phyloP scores from a whole-genome alignment of 2,113 vertebrate genomes.

The Willisornis vidua region DNA sequence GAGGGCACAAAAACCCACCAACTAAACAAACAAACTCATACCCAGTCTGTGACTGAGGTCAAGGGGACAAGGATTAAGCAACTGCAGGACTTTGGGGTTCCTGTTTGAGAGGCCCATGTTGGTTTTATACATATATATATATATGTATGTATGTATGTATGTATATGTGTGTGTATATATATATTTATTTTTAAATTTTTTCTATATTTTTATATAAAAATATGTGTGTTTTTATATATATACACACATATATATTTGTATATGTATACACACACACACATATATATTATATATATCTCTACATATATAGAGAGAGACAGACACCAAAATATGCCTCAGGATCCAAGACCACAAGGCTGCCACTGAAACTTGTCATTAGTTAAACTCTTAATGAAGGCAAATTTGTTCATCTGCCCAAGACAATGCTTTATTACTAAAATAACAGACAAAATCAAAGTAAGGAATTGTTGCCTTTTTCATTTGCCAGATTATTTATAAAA shows the following conservation, averaged over 20 bases:
- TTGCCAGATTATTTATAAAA: background rate
- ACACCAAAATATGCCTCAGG: background rate
- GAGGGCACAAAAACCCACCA: background rate
- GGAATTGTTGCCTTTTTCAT: background rate
- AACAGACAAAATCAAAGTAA: background rate
- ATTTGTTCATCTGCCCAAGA: background rate
- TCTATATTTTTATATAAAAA: too few relatives aligned
- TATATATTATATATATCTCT: too few relatives aligned
- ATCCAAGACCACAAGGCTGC: background rate
- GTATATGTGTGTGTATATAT: too few relatives aligned
- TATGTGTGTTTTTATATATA: too few relatives aligned
- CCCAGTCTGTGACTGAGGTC: background rate
- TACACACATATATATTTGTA: too few relatives aligned
- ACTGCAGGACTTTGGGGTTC: background rate
- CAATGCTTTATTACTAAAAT: background rate
- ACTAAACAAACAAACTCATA: background rate
- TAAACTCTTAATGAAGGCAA: background rate
- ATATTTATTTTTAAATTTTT: too few relatives aligned
- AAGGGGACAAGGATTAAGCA: background rate
- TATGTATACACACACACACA: too few relatives aligned
- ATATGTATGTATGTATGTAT: too few relatives aligned
- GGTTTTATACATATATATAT: background rate
- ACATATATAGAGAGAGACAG: background rate
- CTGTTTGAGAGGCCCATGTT: background rate
- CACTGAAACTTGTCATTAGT: background rate